phyloP scores from a whole-genome alignment of 2,888 invertebrate species.

The Mesorhabditis belari region DNA sequence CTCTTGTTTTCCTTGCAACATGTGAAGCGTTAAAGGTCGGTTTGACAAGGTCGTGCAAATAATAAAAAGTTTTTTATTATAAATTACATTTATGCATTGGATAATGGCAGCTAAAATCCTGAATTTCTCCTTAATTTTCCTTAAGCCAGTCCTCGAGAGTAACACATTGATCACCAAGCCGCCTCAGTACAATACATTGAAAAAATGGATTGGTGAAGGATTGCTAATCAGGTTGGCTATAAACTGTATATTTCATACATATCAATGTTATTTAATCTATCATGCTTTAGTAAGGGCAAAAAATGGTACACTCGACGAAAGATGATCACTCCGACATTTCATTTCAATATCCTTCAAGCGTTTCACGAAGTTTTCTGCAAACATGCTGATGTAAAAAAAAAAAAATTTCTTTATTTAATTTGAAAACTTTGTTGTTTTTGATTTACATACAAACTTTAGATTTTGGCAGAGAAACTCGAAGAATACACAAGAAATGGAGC shows the following conservation, averaged over 20 bases:
- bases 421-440: no score
- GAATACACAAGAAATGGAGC: slow-evolving; percentile 22
- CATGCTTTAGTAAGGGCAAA: slow-evolving; percentile 52
- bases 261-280: not conserved
- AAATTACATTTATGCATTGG: no score
- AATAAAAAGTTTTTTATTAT: not conserved
- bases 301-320: slow-evolving; percentile 57
- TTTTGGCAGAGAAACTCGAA: slow-evolving; percentile 6
- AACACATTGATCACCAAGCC: slow-evolving; percentile 53
- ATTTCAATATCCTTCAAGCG: slow-evolving; percentile 57
- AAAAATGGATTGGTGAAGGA: slow-evolving; percentile 57
- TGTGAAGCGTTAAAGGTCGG: slow-evolving; percentile 25
- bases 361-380: slow-evolving; percentile 51
- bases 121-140: no score
- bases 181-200: slow-evolving; percentile 53
- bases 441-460: not conserved
- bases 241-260: not conserved
- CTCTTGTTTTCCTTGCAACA: slow-evolving; percentile 14
- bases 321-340: slow-evolving; percentile 59
- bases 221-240: slow-evolving; percentile 53
- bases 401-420: not conserved
- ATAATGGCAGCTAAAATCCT: no score
- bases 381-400: slow-evolving; percentile 17
- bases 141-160: slow-evolving; percentile 42
- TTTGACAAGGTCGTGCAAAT: not conserved